Conservation (phyloP, 2,113 vertebrate genomes). For the Regulus satrapa region DNA sequence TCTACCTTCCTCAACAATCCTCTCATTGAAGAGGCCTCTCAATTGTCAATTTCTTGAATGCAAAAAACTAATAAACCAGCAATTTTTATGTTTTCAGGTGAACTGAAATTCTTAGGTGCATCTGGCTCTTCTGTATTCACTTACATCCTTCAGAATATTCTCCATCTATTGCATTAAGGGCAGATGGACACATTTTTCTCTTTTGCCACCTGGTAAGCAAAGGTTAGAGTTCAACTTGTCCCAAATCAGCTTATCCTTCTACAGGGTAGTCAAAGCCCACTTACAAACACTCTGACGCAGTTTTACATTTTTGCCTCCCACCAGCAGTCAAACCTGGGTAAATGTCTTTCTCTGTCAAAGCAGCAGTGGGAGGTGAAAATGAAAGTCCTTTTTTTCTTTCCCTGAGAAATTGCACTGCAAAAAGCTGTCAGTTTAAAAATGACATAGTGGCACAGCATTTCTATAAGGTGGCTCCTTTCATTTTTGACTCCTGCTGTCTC, state of each 20-base stretch:
- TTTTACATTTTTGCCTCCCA: conserved; percentile 70
- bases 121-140: neutral
- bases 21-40: neutral
- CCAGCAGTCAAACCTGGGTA: conserved; percentile 64
- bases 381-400: conserved; percentile 72
- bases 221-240: conserved; percentile 26
- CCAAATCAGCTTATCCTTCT: conserved; percentile 40
- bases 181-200: conserved; percentile 13
- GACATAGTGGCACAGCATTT: conserved; percentile 73
- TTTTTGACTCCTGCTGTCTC: conserved; percentile 73
- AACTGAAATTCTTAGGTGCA: neutral
- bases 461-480: conserved; percentile 75
- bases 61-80: neutral
- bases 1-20: neutral
- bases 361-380: conserved; percentile 71
- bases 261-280: conserved; percentile 46
- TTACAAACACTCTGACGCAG: conserved; percentile 60
- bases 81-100: neutral
- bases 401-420: conserved; percentile 71
- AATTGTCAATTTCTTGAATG: neutral
- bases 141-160: neutral
- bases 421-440: conserved; percentile 79
- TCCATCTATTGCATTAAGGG: neutral
- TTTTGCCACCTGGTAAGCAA: conserved; percentile 19
- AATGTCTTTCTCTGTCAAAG: conserved; percentile 75